Conservation (phyloP, 2,113 vertebrate species). For the Otolemur garnettii region DNA sequence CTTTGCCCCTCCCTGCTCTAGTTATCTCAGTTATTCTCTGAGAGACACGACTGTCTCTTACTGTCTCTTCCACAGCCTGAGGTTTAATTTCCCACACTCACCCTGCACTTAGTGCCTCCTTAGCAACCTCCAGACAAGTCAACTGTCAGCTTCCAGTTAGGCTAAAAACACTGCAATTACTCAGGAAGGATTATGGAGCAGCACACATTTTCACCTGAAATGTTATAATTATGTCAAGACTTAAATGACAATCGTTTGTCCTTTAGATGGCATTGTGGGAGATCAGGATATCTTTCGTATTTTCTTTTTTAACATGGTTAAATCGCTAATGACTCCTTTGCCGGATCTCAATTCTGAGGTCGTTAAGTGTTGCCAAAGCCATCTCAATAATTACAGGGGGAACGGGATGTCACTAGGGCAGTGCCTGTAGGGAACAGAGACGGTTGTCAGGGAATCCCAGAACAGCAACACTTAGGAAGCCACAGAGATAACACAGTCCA, state of each 20-base stretch:
- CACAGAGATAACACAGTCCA: not conserved
- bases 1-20: not conserved
- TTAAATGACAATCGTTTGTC: conserved; percentile 80
- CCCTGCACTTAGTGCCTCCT: conserved; percentile 62
- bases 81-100: not conserved
- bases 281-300: conserved; percentile 57
- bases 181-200: conserved; percentile 78
- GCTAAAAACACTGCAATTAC: conserved; percentile 74
- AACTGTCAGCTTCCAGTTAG: conserved; percentile 72
- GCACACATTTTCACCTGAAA: conserved; percentile 74
- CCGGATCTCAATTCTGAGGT: not conserved
- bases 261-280: conserved; percentile 59
- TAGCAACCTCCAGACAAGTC: conserved; percentile 78
- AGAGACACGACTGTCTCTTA: not conserved
- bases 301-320: conserved; percentile 55
- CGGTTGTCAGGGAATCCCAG: accelerated
- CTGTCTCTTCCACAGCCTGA: not conserved
- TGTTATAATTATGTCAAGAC: conserved; percentile 81
- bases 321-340: conserved; percentile 65
- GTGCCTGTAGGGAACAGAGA: accelerated
- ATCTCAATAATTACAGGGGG: not conserved
- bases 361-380: not conserved
- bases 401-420: not conserved
- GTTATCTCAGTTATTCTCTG: not conserved
- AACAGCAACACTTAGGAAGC: not conserved